Conservation (phyloP, 1,140 invertebrate species). For the Microvelia longipes region DNA sequence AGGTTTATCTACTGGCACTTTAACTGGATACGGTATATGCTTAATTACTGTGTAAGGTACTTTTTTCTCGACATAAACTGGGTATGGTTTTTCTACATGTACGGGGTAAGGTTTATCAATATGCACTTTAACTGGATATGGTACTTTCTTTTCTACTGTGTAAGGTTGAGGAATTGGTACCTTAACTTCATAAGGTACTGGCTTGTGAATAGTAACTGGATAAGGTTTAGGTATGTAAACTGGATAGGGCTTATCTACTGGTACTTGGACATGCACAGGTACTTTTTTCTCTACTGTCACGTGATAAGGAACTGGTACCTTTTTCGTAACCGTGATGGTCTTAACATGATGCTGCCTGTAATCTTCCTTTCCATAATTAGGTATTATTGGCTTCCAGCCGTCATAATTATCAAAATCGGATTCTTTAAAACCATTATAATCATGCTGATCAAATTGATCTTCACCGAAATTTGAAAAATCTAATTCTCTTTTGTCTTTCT, state of each 20-base stretch:
- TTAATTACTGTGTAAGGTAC: conserved; percentile 36
- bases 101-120: conserved; percentile 11
- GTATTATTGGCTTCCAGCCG: conserved; percentile 9
- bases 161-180: conserved; percentile 24
- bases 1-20: conserved; percentile 39
- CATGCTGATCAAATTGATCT: neutral
- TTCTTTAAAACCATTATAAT: neutral
- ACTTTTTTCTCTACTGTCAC: conserved; percentile 22
- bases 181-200: conserved; percentile 33
- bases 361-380: conserved; percentile 15
- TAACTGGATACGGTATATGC: conserved; percentile 32
- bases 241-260: conserved; percentile 20
- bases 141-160: conserved; percentile 29
- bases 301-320: conserved; percentile 51
- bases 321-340: conserved; percentile 51
- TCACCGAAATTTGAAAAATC: neutral
- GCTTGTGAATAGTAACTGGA: conserved; percentile 23
- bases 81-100: conserved; percentile 30
- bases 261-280: conserved; percentile 41
- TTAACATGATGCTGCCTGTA: conserved; percentile 45
- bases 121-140: conserved; percentile 38
- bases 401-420: neutral
- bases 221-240: conserved; percentile 20
- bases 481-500: conserved; percentile 1
- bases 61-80: conserved; percentile 48